Evolutionary conservation across 2,888 invertebrate species (phyloP).

Genomic region (Caenorhabditis angaria): DNA sequence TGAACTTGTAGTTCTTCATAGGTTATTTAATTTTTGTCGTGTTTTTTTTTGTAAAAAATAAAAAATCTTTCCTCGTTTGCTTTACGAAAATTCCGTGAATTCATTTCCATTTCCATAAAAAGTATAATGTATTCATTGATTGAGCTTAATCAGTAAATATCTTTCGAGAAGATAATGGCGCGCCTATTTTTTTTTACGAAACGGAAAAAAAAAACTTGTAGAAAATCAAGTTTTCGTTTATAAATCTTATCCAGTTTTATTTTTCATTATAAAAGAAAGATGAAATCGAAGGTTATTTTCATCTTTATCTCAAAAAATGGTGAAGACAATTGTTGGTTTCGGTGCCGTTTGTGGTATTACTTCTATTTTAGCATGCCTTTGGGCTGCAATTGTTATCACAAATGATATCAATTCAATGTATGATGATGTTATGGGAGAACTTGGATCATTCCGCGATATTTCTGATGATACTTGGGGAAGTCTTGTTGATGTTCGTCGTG

Average conservation of each 20-base stretch:
- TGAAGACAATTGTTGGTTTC: conserved; percentile 55
- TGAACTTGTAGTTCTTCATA: too few relatives aligned
- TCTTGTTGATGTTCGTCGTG: conserved; percentile 52
- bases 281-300: background rate
- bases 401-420: conserved; percentile 63
- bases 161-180: too few relatives aligned
- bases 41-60: too few relatives aligned
- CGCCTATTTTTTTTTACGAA: background rate
- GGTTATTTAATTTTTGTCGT: too few relatives aligned
- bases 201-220: background rate
- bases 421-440: conserved; percentile 61
- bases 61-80: too few relatives aligned
- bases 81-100: too few relatives aligned
- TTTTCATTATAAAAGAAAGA: background rate
- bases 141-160: too few relatives aligned
- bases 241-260: background rate
- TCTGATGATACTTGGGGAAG: conserved; percentile 61
- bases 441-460: conserved; percentile 52
- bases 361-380: conserved; percentile 53
- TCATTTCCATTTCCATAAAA: too few relatives aligned
- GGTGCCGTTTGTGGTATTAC: conserved; percentile 56
- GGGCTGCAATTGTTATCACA: conserved; percentile 57
- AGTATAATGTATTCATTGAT: too few relatives aligned
- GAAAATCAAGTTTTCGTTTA: background rate
- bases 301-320: conserved; percentile 39